phyloP scores from a whole-genome alignment of 2,113 vertebrate species.

The Miniopterus natalensis region DNA sequence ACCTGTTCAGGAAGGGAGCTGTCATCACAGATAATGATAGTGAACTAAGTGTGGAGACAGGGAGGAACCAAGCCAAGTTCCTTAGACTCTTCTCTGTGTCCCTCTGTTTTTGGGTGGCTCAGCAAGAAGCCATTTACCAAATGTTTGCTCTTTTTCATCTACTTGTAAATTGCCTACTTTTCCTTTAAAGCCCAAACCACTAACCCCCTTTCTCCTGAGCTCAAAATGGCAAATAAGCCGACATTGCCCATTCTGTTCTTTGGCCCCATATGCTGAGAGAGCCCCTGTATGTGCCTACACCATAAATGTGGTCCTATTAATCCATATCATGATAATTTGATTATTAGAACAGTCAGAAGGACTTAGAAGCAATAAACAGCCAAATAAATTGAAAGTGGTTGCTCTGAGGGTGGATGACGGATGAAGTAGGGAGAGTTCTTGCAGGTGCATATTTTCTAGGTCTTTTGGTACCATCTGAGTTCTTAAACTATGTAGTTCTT shows the following conservation, averaged over 20 bases:
- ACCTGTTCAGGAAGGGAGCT: neutral
- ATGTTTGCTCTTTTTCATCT: neutral
- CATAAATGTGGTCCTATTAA: neutral
- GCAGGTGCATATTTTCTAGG: neutral
- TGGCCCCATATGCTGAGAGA: neutral
- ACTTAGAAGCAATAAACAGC: neutral
- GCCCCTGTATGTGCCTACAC: neutral
- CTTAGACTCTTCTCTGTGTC: neutral
- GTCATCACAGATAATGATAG: neutral
- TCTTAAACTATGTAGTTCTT: neutral
- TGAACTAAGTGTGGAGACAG: neutral
- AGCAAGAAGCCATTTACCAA: neutral
- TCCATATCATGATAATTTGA: neutral
- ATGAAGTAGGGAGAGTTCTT: neutral
- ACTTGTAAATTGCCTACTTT: neutral
- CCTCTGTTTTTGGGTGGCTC: neutral
- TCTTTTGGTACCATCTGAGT: neutral
- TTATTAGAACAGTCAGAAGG: neutral
- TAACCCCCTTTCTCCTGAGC: neutral
- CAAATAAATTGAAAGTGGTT: neutral
- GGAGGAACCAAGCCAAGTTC: neutral
- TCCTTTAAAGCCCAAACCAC: neutral
- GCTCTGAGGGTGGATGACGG: neutral
- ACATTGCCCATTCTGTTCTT: neutral
- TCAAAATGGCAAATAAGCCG: neutral